Evolutionary conservation across 1,140 invertebrate genomes (phyloP).

Genomic region (Aphelenchoides fujianensis): DNA sequence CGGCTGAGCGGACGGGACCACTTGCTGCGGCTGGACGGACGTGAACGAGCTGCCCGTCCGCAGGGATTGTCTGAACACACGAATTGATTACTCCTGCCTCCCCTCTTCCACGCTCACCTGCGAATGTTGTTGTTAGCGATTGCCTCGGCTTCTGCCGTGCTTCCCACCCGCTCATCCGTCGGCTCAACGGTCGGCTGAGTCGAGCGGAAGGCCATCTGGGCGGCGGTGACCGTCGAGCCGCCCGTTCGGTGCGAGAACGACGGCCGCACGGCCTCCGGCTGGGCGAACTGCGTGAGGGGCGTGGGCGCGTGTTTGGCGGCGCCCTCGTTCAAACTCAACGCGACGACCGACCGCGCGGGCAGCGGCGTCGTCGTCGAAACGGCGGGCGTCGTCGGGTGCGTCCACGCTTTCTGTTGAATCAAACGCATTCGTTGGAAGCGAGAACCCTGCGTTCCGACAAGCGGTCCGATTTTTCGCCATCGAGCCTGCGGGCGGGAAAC

Average conservation of each 20-base stretch:
- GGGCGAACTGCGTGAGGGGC: background rate
- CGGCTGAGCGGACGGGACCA: background rate
- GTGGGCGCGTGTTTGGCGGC: background rate
- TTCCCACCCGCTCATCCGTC: background rate
- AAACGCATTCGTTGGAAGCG: conserved; percentile 24
- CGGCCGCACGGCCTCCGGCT: background rate
- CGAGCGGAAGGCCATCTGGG: conserved; percentile 19
- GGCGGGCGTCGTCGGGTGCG: conserved; percentile 10
- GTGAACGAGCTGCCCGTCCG: background rate
- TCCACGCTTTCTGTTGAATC: conserved; percentile 27
- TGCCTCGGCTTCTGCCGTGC: background rate
- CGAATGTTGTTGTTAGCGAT: conserved; percentile 16
- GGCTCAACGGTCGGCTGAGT: conserved; percentile 9
- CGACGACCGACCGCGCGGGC: background rate
- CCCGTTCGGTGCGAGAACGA: background rate
- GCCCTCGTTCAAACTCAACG: background rate
- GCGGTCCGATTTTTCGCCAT: conserved; percentile 41
- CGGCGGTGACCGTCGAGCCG: background rate
- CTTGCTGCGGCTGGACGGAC: too few relatives aligned
- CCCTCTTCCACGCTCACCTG: background rate
- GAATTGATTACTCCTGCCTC: background rate
- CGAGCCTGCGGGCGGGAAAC: conserved; percentile 28
- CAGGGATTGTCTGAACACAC: background rate
- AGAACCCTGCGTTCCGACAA: conserved; percentile 24
- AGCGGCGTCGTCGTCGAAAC: conserved; percentile 14